phyloP scores from a whole-genome alignment of 2,888 invertebrate genomes.

The Fragum fragum region DNA sequence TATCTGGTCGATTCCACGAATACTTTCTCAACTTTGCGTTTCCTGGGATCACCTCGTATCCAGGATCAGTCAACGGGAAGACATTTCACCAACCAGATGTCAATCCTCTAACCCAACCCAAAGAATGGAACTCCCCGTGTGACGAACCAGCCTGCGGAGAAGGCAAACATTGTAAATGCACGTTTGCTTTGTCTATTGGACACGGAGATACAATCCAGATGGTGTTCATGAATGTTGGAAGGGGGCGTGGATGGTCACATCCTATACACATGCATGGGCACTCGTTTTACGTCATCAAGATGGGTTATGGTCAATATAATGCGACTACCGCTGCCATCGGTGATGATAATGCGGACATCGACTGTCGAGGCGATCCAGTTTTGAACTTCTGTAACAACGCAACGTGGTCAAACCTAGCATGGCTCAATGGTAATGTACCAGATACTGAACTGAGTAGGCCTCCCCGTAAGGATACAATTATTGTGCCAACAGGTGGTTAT shows the following conservation, averaged over 20 bases:
- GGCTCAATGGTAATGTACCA: constrained; percentile 77
- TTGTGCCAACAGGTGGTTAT: constrained; percentile 84
- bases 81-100: constrained; percentile 68
- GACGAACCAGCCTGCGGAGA: constrained; percentile 67
- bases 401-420: constrained; percentile 75
- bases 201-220: constrained; percentile 78
- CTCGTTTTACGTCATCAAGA: constrained; percentile 81
- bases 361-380: constrained; percentile 70
- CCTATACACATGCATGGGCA: constrained; percentile 85
- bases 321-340: constrained; percentile 60
- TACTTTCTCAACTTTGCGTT: constrained; percentile 81
- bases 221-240: constrained; percentile 78
- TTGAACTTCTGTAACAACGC: constrained; percentile 79
- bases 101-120: constrained; percentile 73
- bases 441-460: constrained; percentile 76
- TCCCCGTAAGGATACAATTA: constrained; percentile 82
- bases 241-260: constrained; percentile 79
- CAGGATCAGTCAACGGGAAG: constrained; percentile 76
- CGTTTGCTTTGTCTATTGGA: constrained; percentile 71
- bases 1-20: constrained; percentile 68
- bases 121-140: constrained; percentile 72
- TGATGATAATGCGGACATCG: constrained; percentile 66
- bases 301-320: constrained; percentile 76
- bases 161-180: constrained; percentile 74
- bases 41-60: constrained; percentile 71